A percentile compares a stretch with the other conserved stretches of the same genome.
Evolutionary conservation across 1,140 invertebrate species (phyloP).

Genomic region (Telenomus remus): DNA sequence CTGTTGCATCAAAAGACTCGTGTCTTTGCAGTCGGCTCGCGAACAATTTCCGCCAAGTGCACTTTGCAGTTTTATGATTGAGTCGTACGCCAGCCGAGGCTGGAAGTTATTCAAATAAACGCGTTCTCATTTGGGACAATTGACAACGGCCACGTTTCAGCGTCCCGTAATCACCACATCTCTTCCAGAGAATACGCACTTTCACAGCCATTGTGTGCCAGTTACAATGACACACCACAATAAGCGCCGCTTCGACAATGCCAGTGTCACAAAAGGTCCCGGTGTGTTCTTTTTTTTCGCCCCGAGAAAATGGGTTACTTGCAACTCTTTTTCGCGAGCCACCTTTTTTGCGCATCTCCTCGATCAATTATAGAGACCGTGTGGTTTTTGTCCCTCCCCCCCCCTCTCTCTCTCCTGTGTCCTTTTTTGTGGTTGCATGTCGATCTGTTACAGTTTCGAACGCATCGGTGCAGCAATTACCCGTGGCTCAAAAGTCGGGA

Average conservation of each 20-base stretch:
- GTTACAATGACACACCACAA: slow-evolving; percentile 18
- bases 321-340: too few relatives aligned
- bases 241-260: slow-evolving; percentile 16
- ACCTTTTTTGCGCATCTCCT: too few relatives aligned
- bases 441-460: slow-evolving; percentile 16
- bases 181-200: slow-evolving; percentile 33
- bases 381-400: too few relatives aligned
- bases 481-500: background rate
- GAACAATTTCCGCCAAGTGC: slow-evolving; percentile 42
- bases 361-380: too few relatives aligned
- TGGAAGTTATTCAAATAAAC: slow-evolving; percentile 47
- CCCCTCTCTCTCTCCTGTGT: too few relatives aligned
- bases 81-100: slow-evolving; percentile 29
- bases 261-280: slow-evolving; percentile 16
- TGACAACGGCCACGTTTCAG: slow-evolving; percentile 31
- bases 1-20: slow-evolving; percentile 51
- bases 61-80: slow-evolving; percentile 53
- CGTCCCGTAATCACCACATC: slow-evolving; percentile 14
- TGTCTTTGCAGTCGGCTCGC: slow-evolving; percentile 40
- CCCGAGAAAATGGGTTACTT: slow-evolving; percentile 5
- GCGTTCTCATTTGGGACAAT: slow-evolving; percentile 42
- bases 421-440: background rate
- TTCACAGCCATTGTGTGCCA: slow-evolving; percentile 36
- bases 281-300: slow-evolving; percentile 3
- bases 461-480: slow-evolving; percentile 12